A percentile compares a stretch with the other conserved stretches of the same genome.
These are phyloP conservation scores for Cheilosia impressa DNA, from an alignment of 2,888 invertebrate species.

Conservation along the genomic window DNA sequence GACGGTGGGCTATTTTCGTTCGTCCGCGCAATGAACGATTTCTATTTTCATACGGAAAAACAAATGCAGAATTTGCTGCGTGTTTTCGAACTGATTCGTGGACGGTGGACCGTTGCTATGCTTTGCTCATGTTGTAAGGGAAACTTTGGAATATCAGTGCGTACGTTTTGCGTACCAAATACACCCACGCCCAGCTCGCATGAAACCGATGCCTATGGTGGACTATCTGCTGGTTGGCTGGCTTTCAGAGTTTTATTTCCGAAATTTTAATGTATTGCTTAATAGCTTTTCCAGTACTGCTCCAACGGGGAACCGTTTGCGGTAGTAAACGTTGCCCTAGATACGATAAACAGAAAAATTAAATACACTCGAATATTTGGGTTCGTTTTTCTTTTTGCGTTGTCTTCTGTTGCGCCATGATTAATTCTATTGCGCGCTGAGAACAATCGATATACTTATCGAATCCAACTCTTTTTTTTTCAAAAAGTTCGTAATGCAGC, in stretches of 20 bases:
- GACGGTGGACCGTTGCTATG: conserved; percentile 10
- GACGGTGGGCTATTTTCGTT: conserved; percentile 59
- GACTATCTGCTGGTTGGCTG: conserved; percentile 36
- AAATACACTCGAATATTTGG: conserved; percentile 20
- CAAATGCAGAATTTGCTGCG: conserved; percentile 57
- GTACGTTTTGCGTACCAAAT: conserved; percentile 36
- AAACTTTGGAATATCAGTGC: conserved; percentile 35
- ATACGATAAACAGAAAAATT: conserved; percentile 58
- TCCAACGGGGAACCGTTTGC: conserved; percentile 52
- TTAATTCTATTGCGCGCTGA: conserved; percentile 12
- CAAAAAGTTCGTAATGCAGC: conserved; percentile 6
- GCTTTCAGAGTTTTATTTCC: conserved; percentile 53
- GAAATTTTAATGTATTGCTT: conserved; percentile 71
- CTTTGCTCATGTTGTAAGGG: conserved; percentile 34
- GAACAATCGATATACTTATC: conserved; percentile 66
- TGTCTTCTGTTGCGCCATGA: conserved; percentile 9
- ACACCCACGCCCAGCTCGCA: conserved; percentile 36
- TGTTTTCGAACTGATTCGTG: conserved; percentile 55
- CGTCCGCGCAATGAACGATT: conserved; percentile 55
- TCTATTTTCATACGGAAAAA: conserved; percentile 59
- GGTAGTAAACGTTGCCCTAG: conserved; percentile 73
- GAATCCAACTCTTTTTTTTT: conserved; percentile 30
- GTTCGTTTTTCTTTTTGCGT: conserved; percentile 2
- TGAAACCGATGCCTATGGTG: conserved; percentile 2
- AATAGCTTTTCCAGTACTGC: conserved; percentile 72